Conservation (phyloP, 2,797 vertebrate genomes). For the Muraenolepis orangiensis region DNA sequence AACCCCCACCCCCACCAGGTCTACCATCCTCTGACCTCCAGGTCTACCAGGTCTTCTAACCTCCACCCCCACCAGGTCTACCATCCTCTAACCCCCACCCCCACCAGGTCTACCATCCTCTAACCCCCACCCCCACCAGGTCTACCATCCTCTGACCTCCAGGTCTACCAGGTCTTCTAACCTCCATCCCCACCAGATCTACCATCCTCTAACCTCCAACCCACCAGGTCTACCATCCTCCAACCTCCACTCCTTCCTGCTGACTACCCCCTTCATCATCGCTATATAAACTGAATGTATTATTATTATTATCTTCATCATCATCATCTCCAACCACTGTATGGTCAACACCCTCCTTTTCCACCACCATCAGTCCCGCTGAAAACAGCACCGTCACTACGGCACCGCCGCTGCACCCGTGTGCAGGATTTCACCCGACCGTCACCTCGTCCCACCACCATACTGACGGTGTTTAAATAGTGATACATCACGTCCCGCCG, state of each 20-base stretch:
- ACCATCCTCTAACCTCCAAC: neutral
- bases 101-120: neutral
- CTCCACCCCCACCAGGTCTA: neutral
- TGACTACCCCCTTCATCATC: too few species aligned
- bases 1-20: neutral
- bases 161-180: too few species aligned
- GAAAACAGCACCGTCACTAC: too few species aligned
- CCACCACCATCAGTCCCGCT: too few species aligned
- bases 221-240: constrained; percentile 25
- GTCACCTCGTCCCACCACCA: constrained; percentile 11
- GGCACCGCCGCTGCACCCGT: too few species aligned
- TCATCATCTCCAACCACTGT: too few species aligned
- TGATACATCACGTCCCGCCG: neutral
- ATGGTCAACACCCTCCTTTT: too few species aligned
- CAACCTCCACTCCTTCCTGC: too few species aligned
- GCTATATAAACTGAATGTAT: too few species aligned
- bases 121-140: neutral
- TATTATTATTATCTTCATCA: too few species aligned
- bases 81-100: neutral
- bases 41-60: neutral
- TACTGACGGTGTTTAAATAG: neutral
- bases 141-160: constrained; percentile 26
- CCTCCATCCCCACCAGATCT: neutral
- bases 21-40: neutral
- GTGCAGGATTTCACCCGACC: constrained; percentile 29